Percentiles rank a stretch among this genome's conserved stretches.
Conservation (phyloP, 1,140 invertebrate genomes). For the Cydia strobilella region DNA sequence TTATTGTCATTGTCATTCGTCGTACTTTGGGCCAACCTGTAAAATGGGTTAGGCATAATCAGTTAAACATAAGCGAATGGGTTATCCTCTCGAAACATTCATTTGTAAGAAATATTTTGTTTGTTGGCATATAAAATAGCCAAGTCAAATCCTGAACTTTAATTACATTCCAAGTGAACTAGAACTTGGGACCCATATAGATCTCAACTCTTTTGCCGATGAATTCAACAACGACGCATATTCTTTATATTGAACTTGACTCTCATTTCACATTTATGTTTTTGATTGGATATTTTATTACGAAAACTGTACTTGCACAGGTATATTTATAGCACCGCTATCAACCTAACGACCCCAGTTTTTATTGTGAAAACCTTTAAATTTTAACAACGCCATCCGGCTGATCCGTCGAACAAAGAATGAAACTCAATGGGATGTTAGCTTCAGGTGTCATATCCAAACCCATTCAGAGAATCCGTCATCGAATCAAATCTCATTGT, state of each 20-base stretch:
- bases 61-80: not conserved
- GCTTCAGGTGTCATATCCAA: slow-evolving; percentile 74
- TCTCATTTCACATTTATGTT: too few species aligned
- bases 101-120: not conserved
- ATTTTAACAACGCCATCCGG: slow-evolving; percentile 31
- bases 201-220: too few species aligned
- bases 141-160: too few species aligned
- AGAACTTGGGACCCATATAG: too few species aligned
- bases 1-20: too few species aligned
- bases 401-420: slow-evolving; percentile 42
- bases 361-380: slow-evolving; percentile 29
- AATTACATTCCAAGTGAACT: too few species aligned
- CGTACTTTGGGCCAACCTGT: too few species aligned
- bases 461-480: slow-evolving; percentile 65
- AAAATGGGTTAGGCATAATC: too few species aligned
- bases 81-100: not conserved
- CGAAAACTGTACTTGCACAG: not conserved
- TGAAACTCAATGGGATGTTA: slow-evolving; percentile 58
- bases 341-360: slow-evolving; percentile 21
- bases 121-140: too few species aligned
- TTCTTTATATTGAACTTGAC: too few species aligned
- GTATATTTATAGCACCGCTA: slow-evolving; percentile 6
- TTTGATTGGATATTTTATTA: not conserved
- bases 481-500: slow-evolving; percentile 65
- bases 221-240: too few species aligned